Percentiles rank a stretch among this genome's conserved stretches.
These are phyloP conservation scores for Schlechtendalia chinensis DNA, from an alignment of 1,140 invertebrate species.

Conservation along the genomic window DNA sequence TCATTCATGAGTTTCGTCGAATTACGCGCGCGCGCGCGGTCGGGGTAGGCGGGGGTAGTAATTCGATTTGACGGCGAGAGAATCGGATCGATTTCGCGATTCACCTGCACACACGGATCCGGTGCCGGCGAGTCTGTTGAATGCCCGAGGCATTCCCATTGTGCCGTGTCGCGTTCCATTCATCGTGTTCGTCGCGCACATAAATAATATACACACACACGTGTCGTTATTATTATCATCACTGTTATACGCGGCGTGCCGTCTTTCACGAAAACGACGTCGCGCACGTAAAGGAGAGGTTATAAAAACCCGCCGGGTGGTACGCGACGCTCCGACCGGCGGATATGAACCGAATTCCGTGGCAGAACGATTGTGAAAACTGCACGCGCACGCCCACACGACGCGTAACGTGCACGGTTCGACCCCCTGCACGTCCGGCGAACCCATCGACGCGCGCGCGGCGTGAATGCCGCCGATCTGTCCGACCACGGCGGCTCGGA, in stretches of 20 bases:
- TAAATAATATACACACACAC: neutral
- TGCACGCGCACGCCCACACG: neutral
- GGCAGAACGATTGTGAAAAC: slow-evolving; percentile 41
- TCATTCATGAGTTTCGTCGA: slow-evolving; percentile 40
- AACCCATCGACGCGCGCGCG: neutral
- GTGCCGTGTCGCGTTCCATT: slow-evolving; percentile 31
- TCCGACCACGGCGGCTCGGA: no score
- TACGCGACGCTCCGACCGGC: slow-evolving; percentile 37
- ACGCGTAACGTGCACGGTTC: no score
- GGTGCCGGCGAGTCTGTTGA: slow-evolving; percentile 44
- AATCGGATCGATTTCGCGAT: slow-evolving; percentile 46
- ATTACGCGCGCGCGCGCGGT: no score
- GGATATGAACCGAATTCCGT: slow-evolving; percentile 44
- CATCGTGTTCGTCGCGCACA: slow-evolving; percentile 19
- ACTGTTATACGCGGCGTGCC: slow-evolving; percentile 16
- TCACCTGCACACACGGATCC: slow-evolving; percentile 39
- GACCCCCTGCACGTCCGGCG: slow-evolving; percentile 27
- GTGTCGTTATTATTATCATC: neutral
- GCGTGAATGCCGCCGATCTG: no score
- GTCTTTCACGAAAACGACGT: slow-evolving; percentile 27
- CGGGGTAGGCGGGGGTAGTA: no score
- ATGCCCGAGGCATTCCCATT: slow-evolving; percentile 37
- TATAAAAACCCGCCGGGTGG: slow-evolving; percentile 44
- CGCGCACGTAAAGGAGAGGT: neutral
- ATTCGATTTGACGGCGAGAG: slow-evolving; percentile 42